Base-by-base conservation (phyloP, 2,888 invertebrate genomes). In the Drosophila diplacantha region DNA sequence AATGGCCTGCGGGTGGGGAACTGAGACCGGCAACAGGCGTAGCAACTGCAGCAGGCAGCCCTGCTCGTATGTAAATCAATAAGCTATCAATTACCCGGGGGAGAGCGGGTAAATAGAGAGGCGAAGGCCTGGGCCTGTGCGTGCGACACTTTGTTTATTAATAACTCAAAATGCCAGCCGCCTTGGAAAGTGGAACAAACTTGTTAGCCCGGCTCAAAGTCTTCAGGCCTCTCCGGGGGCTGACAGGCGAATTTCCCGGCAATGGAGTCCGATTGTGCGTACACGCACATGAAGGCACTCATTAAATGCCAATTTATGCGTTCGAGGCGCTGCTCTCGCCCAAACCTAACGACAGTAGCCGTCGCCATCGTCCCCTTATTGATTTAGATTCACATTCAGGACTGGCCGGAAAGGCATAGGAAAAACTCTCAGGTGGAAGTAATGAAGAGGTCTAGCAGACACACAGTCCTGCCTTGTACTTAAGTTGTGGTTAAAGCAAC, bases 121-220 rank as follows among this genome's bases (percentile, higher is more conserved):
- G 46, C 38, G 35, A 46, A 54, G 20, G 50, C 11, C 5, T 26
- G 34, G 38, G 31, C 22, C 16, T 35, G 31, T 26, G 60, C 29
- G 50, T 54, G 55, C 49, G 69, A 60, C 80, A 72, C 66, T 68
- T 62, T 72, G 64, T 49, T 69, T 77, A 74, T 76, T 74, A 75
- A 76, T 81, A 77, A 81, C 79, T 77, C 72, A 76, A 75, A 74
- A 56, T 63, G 59, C 43, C 65, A 51, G 61, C 47, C 63, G 53
- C 57, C 44, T 31, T 38, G 55, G 38, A 64, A 63, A 80, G 72
- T 70, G 68, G 58, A 71, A 64, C 63, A 57, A 65, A 75, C 72
- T 73, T 79, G 81, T 74, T 77, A 72, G 59, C 62, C 39, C 47
- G 51, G 62, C 62, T 47, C 20, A 46, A 47, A 64, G 66, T 46